Evolutionary conservation across 2,113 vertebrate species (phyloP), one percentile per base, ranked within the genome.

Genomic region (Megaceryle torquata): DNA sequence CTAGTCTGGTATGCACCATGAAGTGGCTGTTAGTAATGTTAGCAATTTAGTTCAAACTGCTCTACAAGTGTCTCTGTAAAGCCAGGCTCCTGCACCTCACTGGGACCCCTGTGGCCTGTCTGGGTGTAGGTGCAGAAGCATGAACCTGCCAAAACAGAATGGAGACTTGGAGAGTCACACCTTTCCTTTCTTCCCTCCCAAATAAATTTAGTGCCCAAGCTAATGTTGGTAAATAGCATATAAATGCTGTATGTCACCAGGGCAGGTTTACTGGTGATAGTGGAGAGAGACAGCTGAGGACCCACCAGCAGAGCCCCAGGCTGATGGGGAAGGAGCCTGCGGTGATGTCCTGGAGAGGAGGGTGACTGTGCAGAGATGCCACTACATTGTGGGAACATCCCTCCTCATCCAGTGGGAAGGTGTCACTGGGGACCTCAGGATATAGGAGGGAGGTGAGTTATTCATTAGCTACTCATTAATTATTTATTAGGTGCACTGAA

Each of bases 351-450:
- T 43, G 26, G 33, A 15, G 4, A 53, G 31, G 4, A 88, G 44
- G 8, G 31, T 54, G 19, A 31, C 50, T 88, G 31, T 31, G 8
- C 24, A 35, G 24, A 39, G n/a, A 6, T 54, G 16, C 39, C 13
- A 0, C 46, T 61, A 54, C 37, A 37, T 0, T 1, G 21, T 7
- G 6, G 48, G 17, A 33, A 46, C 31, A 31, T 26, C 15, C 15
- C 15, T 84, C 56, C 69, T 71, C 0, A 0, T 10, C 56, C 39
- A 21, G 6, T 43, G 31, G 39, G 50, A 56, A 83, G 11, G 10
- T 21, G 64, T 53, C 6, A 5, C 56, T 65, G 74, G 50, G 44
- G 56, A 15, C 35, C 31, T 81, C 57, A 50, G 63, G 57, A 81
- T 26, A 21, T 4, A 14, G 0, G 4, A 65, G 46, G 44, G 16